These are phyloP conservation scores for Polyergus mexicanus DNA, from an alignment of 1,140 invertebrate species.

Conservation along the genomic window DNA sequence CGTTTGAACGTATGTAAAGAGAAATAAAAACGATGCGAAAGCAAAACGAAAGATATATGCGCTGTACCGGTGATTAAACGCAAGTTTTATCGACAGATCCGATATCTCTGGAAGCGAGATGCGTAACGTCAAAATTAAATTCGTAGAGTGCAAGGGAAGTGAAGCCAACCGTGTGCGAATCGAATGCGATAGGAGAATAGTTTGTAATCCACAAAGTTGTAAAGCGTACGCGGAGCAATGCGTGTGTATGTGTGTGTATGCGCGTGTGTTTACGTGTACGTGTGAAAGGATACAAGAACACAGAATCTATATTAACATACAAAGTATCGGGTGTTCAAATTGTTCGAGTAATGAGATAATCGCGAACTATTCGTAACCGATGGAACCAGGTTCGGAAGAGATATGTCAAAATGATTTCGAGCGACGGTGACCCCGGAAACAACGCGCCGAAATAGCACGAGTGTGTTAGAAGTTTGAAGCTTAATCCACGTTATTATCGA, in stretches of 20 bases:
- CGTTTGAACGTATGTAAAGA: not conserved
- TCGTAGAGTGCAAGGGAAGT: conserved; percentile 3
- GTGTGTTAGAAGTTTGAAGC: conserved; percentile 22
- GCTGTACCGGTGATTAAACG: conserved; percentile 50
- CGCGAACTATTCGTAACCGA: conserved; percentile 41
- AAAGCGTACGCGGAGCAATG: conserved; percentile 1
- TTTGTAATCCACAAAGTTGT: conserved; percentile 42
- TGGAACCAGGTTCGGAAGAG: conserved; percentile 9
- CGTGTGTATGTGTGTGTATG: too few species aligned
- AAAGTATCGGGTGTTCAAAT: conserved; percentile 40
- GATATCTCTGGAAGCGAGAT: conserved; percentile 51
- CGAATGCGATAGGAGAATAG: conserved; percentile 25
- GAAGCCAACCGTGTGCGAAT: conserved; percentile 22
- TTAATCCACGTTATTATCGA: conserved; percentile 53
- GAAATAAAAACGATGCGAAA: conserved; percentile 47
- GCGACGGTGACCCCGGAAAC: not conserved
- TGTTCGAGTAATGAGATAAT: conserved; percentile 48
- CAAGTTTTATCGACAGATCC: conserved; percentile 56
- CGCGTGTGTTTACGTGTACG: too few species aligned
- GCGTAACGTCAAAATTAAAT: conserved; percentile 60
- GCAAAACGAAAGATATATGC: conserved; percentile 53
- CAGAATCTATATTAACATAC: conserved; percentile 17
- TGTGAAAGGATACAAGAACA: conserved; percentile 19
- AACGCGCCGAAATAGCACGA: conserved; percentile 24
- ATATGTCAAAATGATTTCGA: conserved; percentile 52